Base-by-base conservation (phyloP, 2,797 vertebrate genomes). In the Paratrypauchen microcephalus region DNA sequence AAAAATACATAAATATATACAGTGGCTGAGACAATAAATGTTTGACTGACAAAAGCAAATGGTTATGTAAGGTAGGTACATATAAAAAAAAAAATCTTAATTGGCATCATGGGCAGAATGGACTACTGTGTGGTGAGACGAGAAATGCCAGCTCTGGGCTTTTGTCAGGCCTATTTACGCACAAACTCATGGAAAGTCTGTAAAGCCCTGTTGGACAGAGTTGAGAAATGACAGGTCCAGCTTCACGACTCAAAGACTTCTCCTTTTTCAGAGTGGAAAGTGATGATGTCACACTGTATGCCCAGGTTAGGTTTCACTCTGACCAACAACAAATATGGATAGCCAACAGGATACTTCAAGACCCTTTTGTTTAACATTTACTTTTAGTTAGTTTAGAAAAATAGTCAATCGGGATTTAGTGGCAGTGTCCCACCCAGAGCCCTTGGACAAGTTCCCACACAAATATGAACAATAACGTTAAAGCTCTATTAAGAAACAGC, bases 181-280 rank as follows among this genome's bases (percentile, higher is more conserved):
- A 68, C 62, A 75, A 85, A 79, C 60, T 65, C 70, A 83, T 77
- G 89, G 90, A 93, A 93, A 93, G 86, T 83, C 80, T 73, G 85
- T 86, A 87, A 86, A 87, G 69, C 73, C 54, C 79, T 66, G 74
- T 77, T 74, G 66, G 60, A 55, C 71, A 67, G 74, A 86, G 82
- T 82, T 81, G 24, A 81, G 80, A 87, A 90, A 85, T 74, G 76
- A 85, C 77, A 75, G 75, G 66, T 59, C 59, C 39, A 69, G 59
- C 75, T 86, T 74, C 62, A 79, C 76, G 63, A 87, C 78, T 87
- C 87, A 90, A 52, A 2, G 55, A 79, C 79, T 87, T 93, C 81
- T 92, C 88, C 86, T 89, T 93, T 93, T 93, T 86, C 90, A 89
- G 82, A 89, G 84, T 92, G 93, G 93, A 94, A 94, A 94, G 78